Evolutionary conservation across 2,888 invertebrate species (phyloP).

Genomic region (Onchidella celtica): DNA sequence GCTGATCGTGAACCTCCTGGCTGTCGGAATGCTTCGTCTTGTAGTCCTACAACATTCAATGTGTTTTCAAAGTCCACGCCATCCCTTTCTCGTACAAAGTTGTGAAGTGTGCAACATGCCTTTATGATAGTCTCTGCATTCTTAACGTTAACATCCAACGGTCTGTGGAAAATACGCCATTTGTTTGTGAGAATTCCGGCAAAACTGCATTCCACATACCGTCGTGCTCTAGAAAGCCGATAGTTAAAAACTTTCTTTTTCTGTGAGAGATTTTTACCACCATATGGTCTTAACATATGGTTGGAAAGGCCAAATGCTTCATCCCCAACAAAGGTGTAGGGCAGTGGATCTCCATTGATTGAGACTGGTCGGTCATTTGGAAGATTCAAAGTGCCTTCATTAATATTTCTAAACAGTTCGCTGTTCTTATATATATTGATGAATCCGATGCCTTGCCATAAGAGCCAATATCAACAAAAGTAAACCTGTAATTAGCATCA

Average conservation of each 20-base stretch:
- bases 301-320: not conserved
- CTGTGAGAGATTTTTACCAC: not conserved
- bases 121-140: not conserved
- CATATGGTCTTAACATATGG: not conserved
- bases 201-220: not conserved
- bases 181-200: not conserved
- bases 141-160: not conserved
- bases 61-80: not conserved
- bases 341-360: not conserved
- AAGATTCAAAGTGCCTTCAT: too few relatives aligned
- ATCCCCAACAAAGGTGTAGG: not conserved
- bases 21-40: not conserved
- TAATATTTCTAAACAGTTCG: too few relatives aligned
- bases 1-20: not conserved
- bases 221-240: not conserved
- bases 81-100: conserved; percentile 6
- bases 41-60: not conserved
- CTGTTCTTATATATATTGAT: too few relatives aligned
- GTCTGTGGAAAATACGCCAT: not conserved
- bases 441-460: too few relatives aligned
- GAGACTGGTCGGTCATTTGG: too few relatives aligned
- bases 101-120: conserved; percentile 10
- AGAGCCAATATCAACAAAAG: too few relatives aligned
- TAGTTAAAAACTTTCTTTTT: not conserved
- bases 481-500: too few relatives aligned